These are phyloP conservation scores for Lithophane semibrunnea DNA, from an alignment of 2,888 invertebrate species.

Conservation along the genomic window DNA sequence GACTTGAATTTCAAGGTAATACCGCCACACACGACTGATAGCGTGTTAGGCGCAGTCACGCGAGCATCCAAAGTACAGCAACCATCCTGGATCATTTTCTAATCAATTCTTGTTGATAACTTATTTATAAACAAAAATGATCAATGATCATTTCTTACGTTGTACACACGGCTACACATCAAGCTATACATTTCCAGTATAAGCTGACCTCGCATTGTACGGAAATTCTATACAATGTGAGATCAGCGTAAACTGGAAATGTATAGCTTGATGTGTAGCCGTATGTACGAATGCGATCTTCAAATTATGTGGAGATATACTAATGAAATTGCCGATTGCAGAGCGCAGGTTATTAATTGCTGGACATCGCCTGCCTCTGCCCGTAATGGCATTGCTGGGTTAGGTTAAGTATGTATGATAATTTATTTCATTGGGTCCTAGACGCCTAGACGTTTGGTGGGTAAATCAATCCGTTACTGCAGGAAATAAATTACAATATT, in stretches of 20 bases:
- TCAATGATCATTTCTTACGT: background rate
- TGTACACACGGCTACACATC: too few species aligned
- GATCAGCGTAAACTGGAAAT: too few species aligned
- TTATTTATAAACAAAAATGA: background rate
- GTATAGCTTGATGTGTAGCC: too few species aligned
- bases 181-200: too few species aligned
- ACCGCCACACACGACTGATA: background rate
- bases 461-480: too few species aligned
- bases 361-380: background rate
- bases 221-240: too few species aligned
- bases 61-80: background rate
- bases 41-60: background rate
- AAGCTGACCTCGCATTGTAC: too few species aligned
- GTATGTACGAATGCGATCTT: background rate
- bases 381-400: background rate
- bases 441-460: too few species aligned
- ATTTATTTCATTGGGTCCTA: background rate
- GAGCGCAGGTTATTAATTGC: background rate
- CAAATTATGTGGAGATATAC: background rate
- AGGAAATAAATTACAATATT: background rate
- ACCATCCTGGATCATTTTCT: background rate
- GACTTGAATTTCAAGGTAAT: slow-evolving; percentile 18
- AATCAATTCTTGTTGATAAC: background rate
- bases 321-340: background rate
- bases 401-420: too few species aligned